Evolutionary conservation across 2,888 invertebrate genomes (phyloP).

Genomic region (Drosophila paucipuncta): DNA sequence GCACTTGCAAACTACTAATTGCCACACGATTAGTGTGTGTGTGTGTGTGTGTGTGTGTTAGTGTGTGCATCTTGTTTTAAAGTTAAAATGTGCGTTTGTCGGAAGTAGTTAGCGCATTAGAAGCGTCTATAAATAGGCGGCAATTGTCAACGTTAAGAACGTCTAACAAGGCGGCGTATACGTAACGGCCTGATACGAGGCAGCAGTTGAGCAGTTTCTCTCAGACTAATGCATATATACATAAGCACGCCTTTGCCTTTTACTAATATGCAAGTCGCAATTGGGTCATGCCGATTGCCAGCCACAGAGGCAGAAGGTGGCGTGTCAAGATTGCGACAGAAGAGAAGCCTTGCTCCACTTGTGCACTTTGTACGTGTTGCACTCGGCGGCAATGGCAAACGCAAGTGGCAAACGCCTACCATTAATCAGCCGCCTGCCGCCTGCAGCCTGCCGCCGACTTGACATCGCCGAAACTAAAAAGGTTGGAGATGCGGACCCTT

Average conservation of each 20-base stretch:
- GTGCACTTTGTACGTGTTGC: slow-evolving; percentile 13
- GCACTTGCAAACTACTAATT: slow-evolving; percentile 49
- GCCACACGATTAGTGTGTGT: slow-evolving; percentile 32
- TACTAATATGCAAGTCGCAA: slow-evolving; percentile 44
- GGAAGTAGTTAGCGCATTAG: slow-evolving; percentile 68
- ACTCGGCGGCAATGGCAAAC: slow-evolving; percentile 15
- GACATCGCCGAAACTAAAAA: slow-evolving; percentile 2
- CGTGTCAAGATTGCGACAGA: slow-evolving; percentile 54
- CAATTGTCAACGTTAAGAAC: slow-evolving; percentile 39
- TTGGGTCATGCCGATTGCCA: slow-evolving; percentile 60
- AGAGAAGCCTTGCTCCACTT: slow-evolving; percentile 56
- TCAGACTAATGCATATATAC: slow-evolving; percentile 29
- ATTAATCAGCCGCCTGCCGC: slow-evolving; percentile 21
- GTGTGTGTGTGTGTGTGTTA: neutral
- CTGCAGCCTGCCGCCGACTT: slow-evolving; percentile 6
- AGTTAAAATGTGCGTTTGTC: slow-evolving; percentile 73
- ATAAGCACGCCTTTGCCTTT: slow-evolving; percentile 32
- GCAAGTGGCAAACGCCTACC: slow-evolving; percentile 23
- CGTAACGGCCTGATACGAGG: slow-evolving; percentile 52
- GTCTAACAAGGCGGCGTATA: slow-evolving; percentile 59
- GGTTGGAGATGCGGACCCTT: slow-evolving; percentile 2
- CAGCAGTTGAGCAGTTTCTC: slow-evolving; percentile 11
- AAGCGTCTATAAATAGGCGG: slow-evolving; percentile 61
- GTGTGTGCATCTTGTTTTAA: slow-evolving; percentile 33
- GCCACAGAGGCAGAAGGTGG: neutral